These are phyloP conservation scores for Tetropium fuscum DNA, from an alignment of 2,888 invertebrate genomes.

Conservation along the genomic window DNA sequence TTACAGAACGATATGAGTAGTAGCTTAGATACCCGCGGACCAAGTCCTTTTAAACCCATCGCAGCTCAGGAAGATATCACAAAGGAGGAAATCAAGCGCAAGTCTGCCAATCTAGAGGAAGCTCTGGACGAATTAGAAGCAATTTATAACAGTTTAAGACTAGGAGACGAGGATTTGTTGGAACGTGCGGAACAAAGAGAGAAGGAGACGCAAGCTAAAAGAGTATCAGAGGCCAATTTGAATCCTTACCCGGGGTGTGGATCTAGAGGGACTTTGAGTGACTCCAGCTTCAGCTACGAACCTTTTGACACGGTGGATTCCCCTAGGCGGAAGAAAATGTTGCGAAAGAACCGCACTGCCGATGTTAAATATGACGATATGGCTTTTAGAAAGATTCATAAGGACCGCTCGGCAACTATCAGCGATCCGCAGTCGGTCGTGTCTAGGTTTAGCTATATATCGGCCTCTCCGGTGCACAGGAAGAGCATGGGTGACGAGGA, in stretches of 20 bases:
- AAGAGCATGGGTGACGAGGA: conserved; percentile 68
- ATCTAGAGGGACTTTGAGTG: conserved; percentile 60
- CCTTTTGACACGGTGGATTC: conserved; percentile 59
- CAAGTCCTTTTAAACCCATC: conserved; percentile 43
- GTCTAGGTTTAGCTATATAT: conserved; percentile 75
- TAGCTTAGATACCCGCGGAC: conserved; percentile 19
- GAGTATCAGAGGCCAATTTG: conserved; percentile 49
- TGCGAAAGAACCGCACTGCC: conserved; percentile 68
- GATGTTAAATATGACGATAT: conserved; percentile 83
- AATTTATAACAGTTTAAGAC: conserved; percentile 89
- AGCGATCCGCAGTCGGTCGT: conserved; percentile 66
- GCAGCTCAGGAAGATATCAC: conserved; percentile 31
- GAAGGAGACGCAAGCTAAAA: conserved; percentile 61
- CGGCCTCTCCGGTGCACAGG: conserved; percentile 76
- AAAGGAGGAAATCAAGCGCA: conserved; percentile 65
- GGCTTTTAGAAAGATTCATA: conserved; percentile 81
- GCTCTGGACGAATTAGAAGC: conserved; percentile 90
- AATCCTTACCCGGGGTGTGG: conserved; percentile 50
- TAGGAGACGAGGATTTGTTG: conserved; percentile 85
- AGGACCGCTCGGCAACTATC: conserved; percentile 69
- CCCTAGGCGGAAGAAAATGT: conserved; percentile 54
- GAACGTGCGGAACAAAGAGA: conserved; percentile 84
- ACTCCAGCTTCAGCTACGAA: conserved; percentile 64
- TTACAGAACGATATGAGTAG: conserved; percentile 44
- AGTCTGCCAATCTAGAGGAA: conserved; percentile 86